phyloP scores from a whole-genome alignment of 2,888 invertebrate species.

The Saturnia japonica region DNA sequence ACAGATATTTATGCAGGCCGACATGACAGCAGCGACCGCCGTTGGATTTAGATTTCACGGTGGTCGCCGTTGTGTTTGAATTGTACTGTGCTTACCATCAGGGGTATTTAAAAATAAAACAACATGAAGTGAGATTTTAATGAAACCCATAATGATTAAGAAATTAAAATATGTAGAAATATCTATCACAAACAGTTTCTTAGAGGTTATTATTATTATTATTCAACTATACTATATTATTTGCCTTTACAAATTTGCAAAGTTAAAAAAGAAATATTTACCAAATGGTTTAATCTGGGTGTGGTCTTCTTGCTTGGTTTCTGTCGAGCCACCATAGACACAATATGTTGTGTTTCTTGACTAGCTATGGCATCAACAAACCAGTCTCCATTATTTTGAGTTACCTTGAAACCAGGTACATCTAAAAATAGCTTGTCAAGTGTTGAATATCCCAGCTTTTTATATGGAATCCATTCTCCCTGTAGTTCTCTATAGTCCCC shows the following conservation, averaged over 20 bases:
- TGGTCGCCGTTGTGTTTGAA: too few relatives aligned
- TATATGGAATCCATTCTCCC: slow-evolving; percentile 84
- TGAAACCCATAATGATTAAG: too few relatives aligned
- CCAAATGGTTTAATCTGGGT: slow-evolving; percentile 57
- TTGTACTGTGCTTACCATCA: too few relatives aligned
- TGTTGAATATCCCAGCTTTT: slow-evolving; percentile 80
- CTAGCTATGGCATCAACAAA: slow-evolving; percentile 81
- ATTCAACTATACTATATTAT: neutral
- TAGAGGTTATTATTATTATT: neutral
- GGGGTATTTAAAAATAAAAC: too few relatives aligned
- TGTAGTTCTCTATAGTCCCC: slow-evolving; percentile 85
- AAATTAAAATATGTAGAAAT: too few relatives aligned
- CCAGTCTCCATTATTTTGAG: slow-evolving; percentile 77
- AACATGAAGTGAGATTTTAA: too few relatives aligned
- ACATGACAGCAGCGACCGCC: too few relatives aligned
- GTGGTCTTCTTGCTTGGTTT: slow-evolving; percentile 68
- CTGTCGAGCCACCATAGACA: slow-evolving; percentile 75
- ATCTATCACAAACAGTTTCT: neutral
- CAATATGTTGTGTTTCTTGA: slow-evolving; percentile 83
- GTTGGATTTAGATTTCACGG: too few relatives aligned
- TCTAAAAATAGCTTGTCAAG: slow-evolving; percentile 83
- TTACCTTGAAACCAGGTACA: slow-evolving; percentile 81
- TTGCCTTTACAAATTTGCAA: neutral
- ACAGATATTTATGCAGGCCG: too few relatives aligned
- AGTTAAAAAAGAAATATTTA: slow-evolving; percentile 38